These are phyloP conservation scores for Abscondita cerata DNA, from an alignment of 2,888 invertebrate genomes.

Conservation along the genomic window DNA sequence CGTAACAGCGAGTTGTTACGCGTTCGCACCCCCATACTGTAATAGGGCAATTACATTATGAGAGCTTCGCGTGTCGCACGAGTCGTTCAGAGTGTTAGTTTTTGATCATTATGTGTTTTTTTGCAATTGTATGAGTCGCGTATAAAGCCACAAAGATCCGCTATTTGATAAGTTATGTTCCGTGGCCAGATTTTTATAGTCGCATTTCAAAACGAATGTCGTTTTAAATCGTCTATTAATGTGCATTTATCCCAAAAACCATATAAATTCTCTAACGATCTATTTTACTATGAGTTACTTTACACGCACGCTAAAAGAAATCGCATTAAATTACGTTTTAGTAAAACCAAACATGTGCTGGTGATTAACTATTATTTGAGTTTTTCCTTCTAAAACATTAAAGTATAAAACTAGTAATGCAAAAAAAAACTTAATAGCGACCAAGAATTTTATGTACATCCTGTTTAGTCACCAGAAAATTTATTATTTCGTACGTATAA, in stretches of 20 bases:
- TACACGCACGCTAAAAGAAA: constrained; percentile 11
- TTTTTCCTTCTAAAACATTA: no score
- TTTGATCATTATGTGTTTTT: constrained; percentile 50
- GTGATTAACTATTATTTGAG: no score
- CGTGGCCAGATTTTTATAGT: constrained; percentile 36
- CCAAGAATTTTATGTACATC: no score
- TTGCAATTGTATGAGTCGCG: constrained; percentile 35
- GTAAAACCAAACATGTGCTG: no score
- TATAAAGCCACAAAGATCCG: constrained; percentile 36
- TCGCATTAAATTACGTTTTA: constrained; percentile 1
- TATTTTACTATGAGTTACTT: constrained; percentile 12
- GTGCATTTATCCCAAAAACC: constrained; percentile 26
- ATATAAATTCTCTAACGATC: constrained; percentile 27
- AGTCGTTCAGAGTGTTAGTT: constrained; percentile 45
- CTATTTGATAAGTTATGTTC: constrained; percentile 32
- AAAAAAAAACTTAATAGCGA: no score
- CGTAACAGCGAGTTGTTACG: constrained; percentile 42
- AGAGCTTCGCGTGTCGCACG: constrained; percentile 52
- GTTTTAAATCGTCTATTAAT: constrained; percentile 33
- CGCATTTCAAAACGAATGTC: constrained; percentile 29
- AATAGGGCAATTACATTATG: constrained; percentile 55
- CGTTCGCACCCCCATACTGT: constrained; percentile 35
- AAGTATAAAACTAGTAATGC: no score
- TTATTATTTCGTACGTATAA: no score
- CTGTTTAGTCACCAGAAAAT: no score